Evolutionary conservation across 2,888 invertebrate species (phyloP), one percentile per base, ranked within the genome.

Genomic region (Macrophya annulata): DNA sequence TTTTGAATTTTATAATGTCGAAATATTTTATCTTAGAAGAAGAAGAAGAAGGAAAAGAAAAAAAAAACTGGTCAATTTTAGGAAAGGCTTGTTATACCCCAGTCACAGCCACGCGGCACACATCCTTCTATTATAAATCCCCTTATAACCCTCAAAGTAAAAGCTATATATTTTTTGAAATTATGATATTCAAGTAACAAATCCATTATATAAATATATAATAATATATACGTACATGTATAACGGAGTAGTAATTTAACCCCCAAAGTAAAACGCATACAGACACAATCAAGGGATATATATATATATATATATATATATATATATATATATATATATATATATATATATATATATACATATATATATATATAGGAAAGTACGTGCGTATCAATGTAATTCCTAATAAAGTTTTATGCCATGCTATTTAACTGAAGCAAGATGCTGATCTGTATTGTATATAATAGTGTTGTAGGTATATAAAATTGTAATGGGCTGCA

Each of bases 161-260:
- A n/a, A 77, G 17, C 55, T 2, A 76, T 51, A 48, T 2, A 31
- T 31, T 77, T 55, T 1, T 15, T 31, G 17, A 51, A 15, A 51
- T 12, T 31, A 55, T 37, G 77, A 77, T 48, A 55, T 55, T 51
- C 31, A 6, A 12, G n/a, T 77, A 8, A 17, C 8, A 55, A 55
- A 77, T 77, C 9, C 8, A 62, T 21, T 25, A 62, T 55, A 17
- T 62, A 76, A 48, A 45, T 25, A 48, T 76, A n/a, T 51, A 25
- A 31, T 31, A 31, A 31, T 51, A 77, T 55, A 37, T 31, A 17
- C 31, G 17, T 74, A 17, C 31, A 31, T 74, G 31, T 37, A 55
- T 55, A 31, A 92, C 90, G 91, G 91, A 89, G 89, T 90, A 88
- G 89, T 90, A 89, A 90, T 90, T 8, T 37, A 55, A 43, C 77